Evolutionary conservation across 2,113 vertebrate species (phyloP), one percentile per base, ranked within the genome.

Genomic region (Plotosus lineatus): DNA sequence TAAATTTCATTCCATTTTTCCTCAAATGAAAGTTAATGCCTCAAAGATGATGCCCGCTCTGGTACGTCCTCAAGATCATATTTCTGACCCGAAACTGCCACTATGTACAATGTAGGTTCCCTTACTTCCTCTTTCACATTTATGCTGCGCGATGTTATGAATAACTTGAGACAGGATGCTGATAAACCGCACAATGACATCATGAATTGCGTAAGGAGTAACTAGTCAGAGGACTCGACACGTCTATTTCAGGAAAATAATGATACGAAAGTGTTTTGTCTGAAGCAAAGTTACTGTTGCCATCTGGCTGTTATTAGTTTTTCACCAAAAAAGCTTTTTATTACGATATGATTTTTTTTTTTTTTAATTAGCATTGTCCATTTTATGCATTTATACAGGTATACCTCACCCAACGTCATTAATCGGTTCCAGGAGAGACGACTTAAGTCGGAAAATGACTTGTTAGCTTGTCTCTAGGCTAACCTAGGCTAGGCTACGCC

Each of bases 111-210:
- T 51, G 14, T 73, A 50, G 46, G 28, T 79, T 44, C 31, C 36
- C 5, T 56, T 58, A 71, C 53, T 69, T 69, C 63, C 77, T 79
- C n/a, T 56, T 56, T n/a, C 44, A n/a, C 33, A n/a, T 79, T 5
- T 6, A 12, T 28, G 56, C 36, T 55, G 15, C 51, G 51, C 40
- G 19, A 58, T 42, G 63, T 44, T 38, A 8, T n/a, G 53, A 15
- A 53, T 40, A n/a, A 15, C 33, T 40, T 78, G 38, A 65, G 1
- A 44, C 1, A 44, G 26, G 19, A 6, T 10, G 55, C 1, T n/a
- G n/a, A 10, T 60, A 44, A 44, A n/a, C n/a, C n/a, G n/a, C n/a
- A 17, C 23, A 31, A 9, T 28, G 14, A 76, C 4, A 71, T 71
- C 12, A 31, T 44, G 23, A 14, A 7, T 44, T 7, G 26, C 4